These are phyloP conservation scores for Nezara viridula DNA, from an alignment of 2,888 invertebrate species.

Conservation along the genomic window DNA sequence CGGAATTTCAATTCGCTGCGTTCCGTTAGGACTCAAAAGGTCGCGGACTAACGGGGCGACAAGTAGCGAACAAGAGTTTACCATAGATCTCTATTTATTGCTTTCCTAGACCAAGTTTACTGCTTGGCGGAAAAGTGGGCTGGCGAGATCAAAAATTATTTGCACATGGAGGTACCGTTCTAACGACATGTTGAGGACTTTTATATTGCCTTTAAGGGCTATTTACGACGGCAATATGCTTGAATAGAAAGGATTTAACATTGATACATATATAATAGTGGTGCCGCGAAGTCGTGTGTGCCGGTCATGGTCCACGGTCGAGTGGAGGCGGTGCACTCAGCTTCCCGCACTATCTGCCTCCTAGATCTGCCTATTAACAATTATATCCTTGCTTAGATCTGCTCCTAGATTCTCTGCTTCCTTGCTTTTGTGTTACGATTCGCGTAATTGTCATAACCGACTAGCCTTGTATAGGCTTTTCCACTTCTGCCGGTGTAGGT, in stretches of 20 bases:
- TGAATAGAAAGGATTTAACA: constrained; percentile 30
- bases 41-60: constrained; percentile 4
- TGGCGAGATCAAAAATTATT: constrained; percentile 3
- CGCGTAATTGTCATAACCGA: constrained; percentile 8
- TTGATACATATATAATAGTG: constrained; percentile 20
- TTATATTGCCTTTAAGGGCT: not conserved
- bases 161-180: not conserved
- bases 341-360: not conserved
- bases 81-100: constrained; percentile 40
- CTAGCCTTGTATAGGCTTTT: not conserved
- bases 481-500: not conserved
- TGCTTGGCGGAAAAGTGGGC: not conserved
- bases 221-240: not conserved
- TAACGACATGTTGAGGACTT: not conserved
- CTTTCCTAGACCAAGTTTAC: not conserved
- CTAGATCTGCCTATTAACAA: constrained; percentile 25
- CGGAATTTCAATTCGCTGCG: not conserved
- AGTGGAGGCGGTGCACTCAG: not conserved
- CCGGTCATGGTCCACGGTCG: constrained; percentile 25
- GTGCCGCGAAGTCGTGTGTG: not conserved
- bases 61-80: constrained; percentile 25
- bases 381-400: constrained; percentile 27
- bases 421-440: not conserved
- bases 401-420: constrained; percentile 18
- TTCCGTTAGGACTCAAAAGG: constrained; percentile 29